phyloP scores from a whole-genome alignment of 2,888 invertebrate species.

The Rhagium mordax region DNA sequence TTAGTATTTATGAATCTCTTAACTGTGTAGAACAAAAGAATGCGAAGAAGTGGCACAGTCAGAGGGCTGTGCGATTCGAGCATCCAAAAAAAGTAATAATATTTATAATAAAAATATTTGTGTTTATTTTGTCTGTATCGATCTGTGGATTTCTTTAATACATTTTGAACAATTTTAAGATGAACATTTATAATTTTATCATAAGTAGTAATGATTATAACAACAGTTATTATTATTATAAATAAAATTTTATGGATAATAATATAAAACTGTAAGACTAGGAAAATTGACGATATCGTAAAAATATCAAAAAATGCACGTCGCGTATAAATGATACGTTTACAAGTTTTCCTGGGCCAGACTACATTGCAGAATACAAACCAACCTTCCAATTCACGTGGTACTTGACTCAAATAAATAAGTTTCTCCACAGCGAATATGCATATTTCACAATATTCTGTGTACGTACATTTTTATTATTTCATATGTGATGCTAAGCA shows the following conservation, averaged over 20 bases:
- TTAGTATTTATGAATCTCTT: too few species aligned
- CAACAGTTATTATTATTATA: too few species aligned
- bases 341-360: conserved; percentile 31
- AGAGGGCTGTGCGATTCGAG: too few species aligned
- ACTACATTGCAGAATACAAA: conserved; percentile 34
- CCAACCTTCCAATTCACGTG: conserved; percentile 22
- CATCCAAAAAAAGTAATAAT: too few species aligned
- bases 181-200: too few species aligned
- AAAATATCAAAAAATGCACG: conserved; percentile 25
- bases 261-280: background rate
- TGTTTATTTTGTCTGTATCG: too few species aligned
- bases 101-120: too few species aligned
- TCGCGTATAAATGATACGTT: conserved; percentile 37
- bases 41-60: too few species aligned
- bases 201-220: too few species aligned
- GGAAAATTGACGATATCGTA: conserved; percentile 23
- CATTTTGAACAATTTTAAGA: too few species aligned
- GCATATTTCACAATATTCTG: conserved; percentile 19
- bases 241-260: background rate
- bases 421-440: conserved; percentile 24
- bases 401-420: conserved; percentile 31
- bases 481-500: conserved; percentile 21
- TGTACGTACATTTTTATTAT: conserved; percentile 15
- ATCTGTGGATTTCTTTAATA: too few species aligned
- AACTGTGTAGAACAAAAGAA: too few species aligned